Base-by-base conservation (phyloP, 2,113 vertebrate species). In the Vimba vimba region DNA sequence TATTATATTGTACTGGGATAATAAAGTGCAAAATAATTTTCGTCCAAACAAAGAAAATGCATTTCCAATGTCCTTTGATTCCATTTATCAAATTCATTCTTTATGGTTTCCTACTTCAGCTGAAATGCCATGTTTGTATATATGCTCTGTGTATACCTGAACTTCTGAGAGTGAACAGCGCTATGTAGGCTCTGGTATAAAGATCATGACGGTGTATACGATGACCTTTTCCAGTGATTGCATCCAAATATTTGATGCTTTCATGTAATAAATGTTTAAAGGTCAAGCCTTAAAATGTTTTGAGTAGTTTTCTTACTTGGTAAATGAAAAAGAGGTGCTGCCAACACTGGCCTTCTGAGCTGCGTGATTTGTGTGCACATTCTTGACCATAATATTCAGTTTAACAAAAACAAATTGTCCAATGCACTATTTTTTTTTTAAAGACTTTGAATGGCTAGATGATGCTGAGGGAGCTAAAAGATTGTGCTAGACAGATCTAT, bases 121-220 rank as follows among this genome's bases (percentile, higher is more conserved):
- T 80, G 68, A 82, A 83, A 84, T 66, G 47, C 45, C 75, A 86
- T 64, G 64, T 55, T 60, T 77, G 43, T 60, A 43, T 74, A 43
- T 74, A 82, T 82, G 77, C 88, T 47, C 76, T 57, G 76, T 45
- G 36, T 47, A 62, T 25, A 74, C 66, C 39, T 62, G 21, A 73
- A 64, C 75, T 71, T 87, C 23, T 74, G 39, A 39, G 45, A 71
- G 8, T 10, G 8, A 23, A 62, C 4, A 11, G 69, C 23, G 23
- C 71, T 21, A n/a, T 39, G 55, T n/a, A 9, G 15, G 30, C 27
- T 52, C 50, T 52, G 15, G 1, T 30, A 25, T 50, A 50, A 76
- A 76, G 69, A 74, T 39, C 23, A 68, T 23, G 39, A 81, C 9
- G n/a, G 5, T 39, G n/a, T 47, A 69, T 19, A 84, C 39, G 55